Conservation (phyloP, 1,140 invertebrate species). For the Helicoverpa zea region DNA sequence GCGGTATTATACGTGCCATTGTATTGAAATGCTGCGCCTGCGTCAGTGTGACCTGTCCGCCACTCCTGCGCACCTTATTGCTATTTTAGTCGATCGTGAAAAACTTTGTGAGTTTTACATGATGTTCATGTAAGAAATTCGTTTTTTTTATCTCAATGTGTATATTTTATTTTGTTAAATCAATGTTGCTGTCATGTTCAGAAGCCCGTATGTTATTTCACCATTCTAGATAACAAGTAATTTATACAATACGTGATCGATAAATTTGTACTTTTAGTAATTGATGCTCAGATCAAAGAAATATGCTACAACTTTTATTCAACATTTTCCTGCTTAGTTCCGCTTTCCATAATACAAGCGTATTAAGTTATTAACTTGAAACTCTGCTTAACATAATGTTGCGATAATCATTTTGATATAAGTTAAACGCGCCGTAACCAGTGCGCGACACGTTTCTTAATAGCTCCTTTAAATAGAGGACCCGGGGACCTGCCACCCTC, state of each 20-base stretch:
- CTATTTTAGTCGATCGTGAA: conserved; percentile 9
- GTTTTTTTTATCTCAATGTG: too few relatives aligned
- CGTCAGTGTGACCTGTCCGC: neutral
- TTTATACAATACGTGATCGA: too few relatives aligned
- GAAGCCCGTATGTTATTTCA: too few relatives aligned
- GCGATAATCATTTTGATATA: conserved; percentile 18
- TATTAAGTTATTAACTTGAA: neutral
- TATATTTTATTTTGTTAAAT: too few relatives aligned
- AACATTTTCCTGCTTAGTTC: neutral
- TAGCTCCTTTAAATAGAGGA: neutral
- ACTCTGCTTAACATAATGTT: neutral
- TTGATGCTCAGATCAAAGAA: too few relatives aligned
- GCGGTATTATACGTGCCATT: conserved; percentile 11
- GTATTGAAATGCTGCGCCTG: conserved; percentile 31
- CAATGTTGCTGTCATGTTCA: too few relatives aligned
- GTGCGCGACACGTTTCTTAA: conserved; percentile 14
- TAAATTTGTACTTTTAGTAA: too few relatives aligned
- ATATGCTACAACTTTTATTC: too few relatives aligned
- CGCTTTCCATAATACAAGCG: neutral
- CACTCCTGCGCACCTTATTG: conserved; percentile 2
- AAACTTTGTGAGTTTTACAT: neutral
- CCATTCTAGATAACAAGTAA: too few relatives aligned
- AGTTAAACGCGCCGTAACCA: neutral
- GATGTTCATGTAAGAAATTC: neutral
- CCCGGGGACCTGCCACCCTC: neutral